phyloP scores from a whole-genome alignment of 1,140 invertebrate species.

The Hyles vespertilio region DNA sequence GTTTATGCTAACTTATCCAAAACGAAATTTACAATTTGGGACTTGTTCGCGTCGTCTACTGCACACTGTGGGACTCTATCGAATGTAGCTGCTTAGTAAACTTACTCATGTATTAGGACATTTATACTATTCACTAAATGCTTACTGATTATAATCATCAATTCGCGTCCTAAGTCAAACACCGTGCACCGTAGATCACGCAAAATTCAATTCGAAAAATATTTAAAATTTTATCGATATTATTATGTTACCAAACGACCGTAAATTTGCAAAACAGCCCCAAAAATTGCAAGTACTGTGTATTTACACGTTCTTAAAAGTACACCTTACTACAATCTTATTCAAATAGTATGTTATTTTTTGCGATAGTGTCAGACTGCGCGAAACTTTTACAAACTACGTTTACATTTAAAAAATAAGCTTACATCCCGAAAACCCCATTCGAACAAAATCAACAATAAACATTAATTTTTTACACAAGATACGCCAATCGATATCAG shows the following conservation, averaged over 20 bases:
- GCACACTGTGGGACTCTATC: not conserved
- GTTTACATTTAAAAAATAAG: slow-evolving; percentile 43
- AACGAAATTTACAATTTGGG: slow-evolving; percentile 12
- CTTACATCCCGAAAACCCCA: slow-evolving; percentile 40
- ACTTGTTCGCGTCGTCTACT: slow-evolving; percentile 10
- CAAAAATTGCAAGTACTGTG: slow-evolving; percentile 53
- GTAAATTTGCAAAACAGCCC: slow-evolving; percentile 19
- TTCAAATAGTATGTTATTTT: slow-evolving; percentile 44
- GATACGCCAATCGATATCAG: not conserved
- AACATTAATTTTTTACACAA: slow-evolving; percentile 5
- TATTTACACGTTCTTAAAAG: slow-evolving; percentile 60
- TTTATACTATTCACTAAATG: no score
- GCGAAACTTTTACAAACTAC: slow-evolving; percentile 51
- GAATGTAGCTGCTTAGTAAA: no score
- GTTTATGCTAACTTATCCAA: slow-evolving; percentile 4
- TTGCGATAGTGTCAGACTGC: slow-evolving; percentile 55
- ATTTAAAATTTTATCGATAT: no score
- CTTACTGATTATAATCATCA: no score
- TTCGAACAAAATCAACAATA: slow-evolving; percentile 10
- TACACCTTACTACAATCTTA: slow-evolving; percentile 54
- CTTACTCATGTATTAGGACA: no score
- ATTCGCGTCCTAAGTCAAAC: no score
- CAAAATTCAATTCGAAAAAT: no score
- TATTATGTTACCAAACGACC: not conserved
- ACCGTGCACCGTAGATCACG: no score